Evolutionary conservation across 2,888 invertebrate genomes (phyloP), one percentile per base, ranked within the genome.

Genomic region (Calliphora vomitoria): DNA sequence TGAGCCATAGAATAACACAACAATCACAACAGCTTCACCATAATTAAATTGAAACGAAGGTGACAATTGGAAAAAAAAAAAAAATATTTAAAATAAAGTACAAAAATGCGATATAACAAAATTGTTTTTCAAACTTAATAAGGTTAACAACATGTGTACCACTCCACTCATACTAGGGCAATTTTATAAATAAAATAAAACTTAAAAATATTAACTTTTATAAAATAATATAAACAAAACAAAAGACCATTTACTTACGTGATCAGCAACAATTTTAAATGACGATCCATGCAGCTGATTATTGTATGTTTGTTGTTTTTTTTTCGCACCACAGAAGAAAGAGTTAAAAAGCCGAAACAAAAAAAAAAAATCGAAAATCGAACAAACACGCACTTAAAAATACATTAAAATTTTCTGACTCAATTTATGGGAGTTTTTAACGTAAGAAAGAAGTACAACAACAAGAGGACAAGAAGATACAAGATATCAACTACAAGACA

Each of bases 181-280:
- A 3, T 31, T 58, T 58, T 31, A 25, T 25, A 58, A 55, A 55
- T 55, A 18, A 44, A 18, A 55, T 55, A 55, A 55, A 55, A n/a
- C 1, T n/a, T 8, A 20, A 55, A 58, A 25, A 25, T 58, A 10
- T 20, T 25, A 25, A 25, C 25, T 25, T 25, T 55, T 55, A 55
- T 20, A n/a, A n/a, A 66, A 53, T 64, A 62, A 58, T 18, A 72
- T 35, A 64, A 44, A 38, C 8, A 53, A 60, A 85, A 85, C 13
- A 75, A 80, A 75, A 81, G 8, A 53, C 18, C 60, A 69, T 44
- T 69, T 81, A 85, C 85, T 85, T 85, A 85, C 85, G 85, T 85
- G 85, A 81, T 69, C 72, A 55, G 20, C 53, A 53, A 15, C 35
- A 60, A 78, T 85, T 79, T 78, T 44, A n/a, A 72, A 72, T 58